Evolutionary conservation across 2,888 invertebrate species (phyloP).

Genomic region (Colostygia pectinataria): DNA sequence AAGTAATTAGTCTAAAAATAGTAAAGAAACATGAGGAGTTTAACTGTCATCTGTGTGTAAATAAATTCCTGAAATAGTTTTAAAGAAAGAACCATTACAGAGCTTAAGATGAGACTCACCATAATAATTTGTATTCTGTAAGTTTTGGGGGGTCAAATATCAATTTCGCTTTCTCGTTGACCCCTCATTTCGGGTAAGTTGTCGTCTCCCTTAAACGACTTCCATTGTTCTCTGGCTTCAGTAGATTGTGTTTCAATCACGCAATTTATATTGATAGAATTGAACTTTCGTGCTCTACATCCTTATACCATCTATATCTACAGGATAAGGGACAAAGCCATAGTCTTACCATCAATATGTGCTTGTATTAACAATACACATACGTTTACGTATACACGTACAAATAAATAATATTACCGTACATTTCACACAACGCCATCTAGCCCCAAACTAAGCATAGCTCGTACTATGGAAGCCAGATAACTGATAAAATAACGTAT

Average conservation of each 20-base stretch:
- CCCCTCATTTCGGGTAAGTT: slow-evolving; percentile 47
- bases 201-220: slow-evolving; percentile 43
- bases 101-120: too few species aligned
- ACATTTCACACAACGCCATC: too few species aligned
- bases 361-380: too few species aligned
- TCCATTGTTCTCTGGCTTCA: slow-evolving; percentile 44
- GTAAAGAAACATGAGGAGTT: slow-evolving; percentile 24
- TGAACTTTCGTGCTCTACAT: slow-evolving; percentile 21
- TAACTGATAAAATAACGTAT: too few species aligned
- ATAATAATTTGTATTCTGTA: slow-evolving; percentile 27
- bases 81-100: too few species aligned
- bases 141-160: slow-evolving; percentile 44
- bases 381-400: too few species aligned
- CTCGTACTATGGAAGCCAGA: too few species aligned
- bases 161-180: slow-evolving; percentile 48
- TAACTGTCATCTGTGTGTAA: slow-evolving; percentile 15
- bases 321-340: too few species aligned
- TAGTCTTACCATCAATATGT: slow-evolving; percentile 15
- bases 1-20: slow-evolving; percentile 29
- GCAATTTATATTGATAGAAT: slow-evolving; percentile 23
- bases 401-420: too few species aligned
- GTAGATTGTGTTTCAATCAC: slow-evolving; percentile 46
- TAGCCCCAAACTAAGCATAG: too few species aligned
- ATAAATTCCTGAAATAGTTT: slow-evolving; percentile 2
- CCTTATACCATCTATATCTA: slow-evolving; percentile 10